phyloP scores from a whole-genome alignment of 92 coral and sea anemone species.

The Palythoa caribaeorum region DNA sequence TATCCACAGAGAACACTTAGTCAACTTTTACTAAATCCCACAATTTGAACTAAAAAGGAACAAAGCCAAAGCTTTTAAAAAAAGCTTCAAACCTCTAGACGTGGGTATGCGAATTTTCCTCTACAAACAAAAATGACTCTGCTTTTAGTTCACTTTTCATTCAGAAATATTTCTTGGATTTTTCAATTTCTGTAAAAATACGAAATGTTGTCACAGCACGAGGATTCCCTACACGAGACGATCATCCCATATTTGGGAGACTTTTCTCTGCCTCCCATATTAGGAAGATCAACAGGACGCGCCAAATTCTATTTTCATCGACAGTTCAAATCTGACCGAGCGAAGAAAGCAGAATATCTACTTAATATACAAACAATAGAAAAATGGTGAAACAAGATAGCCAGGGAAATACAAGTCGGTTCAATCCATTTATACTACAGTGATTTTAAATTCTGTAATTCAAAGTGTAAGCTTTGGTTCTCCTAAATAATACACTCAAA shows the following conservation, averaged over 20 bases:
- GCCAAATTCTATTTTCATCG: constrained; percentile 61
- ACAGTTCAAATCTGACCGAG: neutral
- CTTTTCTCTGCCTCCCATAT: constrained; percentile 70
- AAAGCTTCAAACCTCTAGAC: no score
- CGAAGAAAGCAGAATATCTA: neutral
- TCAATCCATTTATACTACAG: no score
- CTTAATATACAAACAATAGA: neutral
- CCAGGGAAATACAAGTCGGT: no score
- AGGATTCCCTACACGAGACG: constrained; percentile 25
- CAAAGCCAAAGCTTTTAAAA: no score
- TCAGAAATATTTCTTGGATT: neutral
- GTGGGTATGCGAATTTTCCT: neutral
- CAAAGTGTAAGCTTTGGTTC: no score
- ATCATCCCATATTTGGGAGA: constrained; percentile 83
- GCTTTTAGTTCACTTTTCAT: no score
- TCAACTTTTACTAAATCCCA: no score
- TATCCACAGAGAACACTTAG: no score
- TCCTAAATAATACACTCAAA: no score
- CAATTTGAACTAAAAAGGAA: no score
- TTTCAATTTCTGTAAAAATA: neutral
- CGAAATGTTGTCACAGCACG: neutral
- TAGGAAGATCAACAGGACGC: constrained; percentile 73
- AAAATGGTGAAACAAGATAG: no score
- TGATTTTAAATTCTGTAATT: no score
- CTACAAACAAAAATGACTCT: neutral